Percentiles rank a stretch among this genome's conserved stretches.
phyloP scores from a whole-genome alignment of 64 coral and sea anemone genomes.

The Montipora cactus region DNA sequence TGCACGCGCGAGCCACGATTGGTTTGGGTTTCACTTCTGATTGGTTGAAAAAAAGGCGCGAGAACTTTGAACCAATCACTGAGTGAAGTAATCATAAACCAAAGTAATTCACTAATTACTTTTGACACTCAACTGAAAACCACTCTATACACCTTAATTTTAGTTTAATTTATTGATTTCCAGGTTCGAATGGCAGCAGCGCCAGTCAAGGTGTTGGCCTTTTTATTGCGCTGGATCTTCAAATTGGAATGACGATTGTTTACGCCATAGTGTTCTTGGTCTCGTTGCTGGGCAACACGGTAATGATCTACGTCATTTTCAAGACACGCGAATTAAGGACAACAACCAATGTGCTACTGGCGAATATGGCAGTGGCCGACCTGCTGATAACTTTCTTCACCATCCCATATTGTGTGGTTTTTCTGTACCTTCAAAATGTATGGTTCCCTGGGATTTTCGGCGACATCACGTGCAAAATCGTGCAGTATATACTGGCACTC shows the following conservation, averaged over 20 bases:
- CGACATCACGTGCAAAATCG: conserved; percentile 24
- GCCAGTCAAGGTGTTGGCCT: neutral
- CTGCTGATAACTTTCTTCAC: conserved; percentile 36
- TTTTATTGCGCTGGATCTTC: conserved; percentile 12
- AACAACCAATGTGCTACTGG: conserved; percentile 51
- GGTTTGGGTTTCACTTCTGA: no score
- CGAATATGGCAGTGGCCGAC: conserved; percentile 62
- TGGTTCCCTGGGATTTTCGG: conserved; percentile 55
- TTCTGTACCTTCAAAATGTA: neutral
- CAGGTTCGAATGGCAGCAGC: conserved; percentile 19
- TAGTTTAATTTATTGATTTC: no score
- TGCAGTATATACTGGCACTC: conserved; percentile 35
- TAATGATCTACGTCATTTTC: conserved; percentile 21
- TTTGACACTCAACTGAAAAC: no score
- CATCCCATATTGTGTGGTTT: conserved; percentile 27
- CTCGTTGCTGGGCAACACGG: neutral
- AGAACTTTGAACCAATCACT: no score
- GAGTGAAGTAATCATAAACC: no score
- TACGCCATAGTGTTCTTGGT: conserved; percentile 16
- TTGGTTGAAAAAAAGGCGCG: no score
- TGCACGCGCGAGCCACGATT: no score
- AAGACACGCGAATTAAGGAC: neutral
- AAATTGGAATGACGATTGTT: conserved; percentile 11
- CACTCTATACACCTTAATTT: no score
- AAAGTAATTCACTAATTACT: no score